Base-by-base conservation (phyloP, 2,888 invertebrate genomes). In the Hirtodrosophila confusa region DNA sequence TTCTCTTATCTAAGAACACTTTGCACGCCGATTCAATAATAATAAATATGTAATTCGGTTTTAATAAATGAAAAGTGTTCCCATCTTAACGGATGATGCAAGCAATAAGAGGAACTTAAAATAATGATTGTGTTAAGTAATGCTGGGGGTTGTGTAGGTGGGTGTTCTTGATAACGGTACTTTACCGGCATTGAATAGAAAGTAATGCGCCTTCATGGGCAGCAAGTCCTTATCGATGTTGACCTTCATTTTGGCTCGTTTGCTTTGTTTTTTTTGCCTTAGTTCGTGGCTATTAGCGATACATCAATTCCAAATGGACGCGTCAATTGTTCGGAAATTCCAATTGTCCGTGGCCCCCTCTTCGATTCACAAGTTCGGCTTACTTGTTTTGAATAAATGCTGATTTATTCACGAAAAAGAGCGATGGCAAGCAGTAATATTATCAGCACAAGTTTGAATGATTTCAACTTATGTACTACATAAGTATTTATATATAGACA, bases 191-290 rank as follows among this genome's bases (percentile, higher is more conserved):
- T 96, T 96, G 88, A 95, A 97, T 54, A 97, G 92, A 90, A 97
- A 97, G 91, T 95, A 98, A 92, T 97, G 97, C 1, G 94, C 95
- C 91, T 98, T 98, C 90, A 98, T 95, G 9, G 97, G 96, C 89
- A 97, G 89, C 57, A 97, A 92, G 57, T 95, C 94, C 89, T 93
- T 95, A 90, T 97, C 95, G 33, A 97, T 90, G 70, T 77, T 80
- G 12, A 76, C 58, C 72, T 76, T 89, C 91, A 91, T 91, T 48
- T 69, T 80, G 47, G 7, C 11, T 27, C 11, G 0, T 51, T 36
- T 57, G 17, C 2, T 6, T 48, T 31, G 24, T 3, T 53, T 53
- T 37, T 37, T 6, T 12, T 43, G 12, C 1, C 53, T 27, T 9
- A 10, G 45, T 17, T 44, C 8, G 44, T 31, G 29, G 33, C 11